Base-by-base conservation (phyloP, 2,113 vertebrate genomes). In the Cavia aperea region DNA sequence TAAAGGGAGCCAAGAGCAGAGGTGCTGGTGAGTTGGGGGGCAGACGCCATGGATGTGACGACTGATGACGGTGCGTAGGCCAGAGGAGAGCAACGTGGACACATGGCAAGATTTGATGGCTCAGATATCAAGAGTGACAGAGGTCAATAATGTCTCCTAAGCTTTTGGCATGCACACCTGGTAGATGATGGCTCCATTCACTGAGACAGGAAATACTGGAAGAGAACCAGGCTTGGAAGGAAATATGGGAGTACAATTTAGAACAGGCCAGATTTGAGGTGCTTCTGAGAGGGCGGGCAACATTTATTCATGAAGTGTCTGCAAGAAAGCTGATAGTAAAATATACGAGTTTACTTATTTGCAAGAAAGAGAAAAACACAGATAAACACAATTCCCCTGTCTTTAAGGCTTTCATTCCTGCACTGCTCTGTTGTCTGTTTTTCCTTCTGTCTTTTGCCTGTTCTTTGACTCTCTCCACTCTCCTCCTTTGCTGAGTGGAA, bases 181-280 rank as follows among this genome's bases (percentile, higher is more conserved):
- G 58, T n/a, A 66, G 43, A 56, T 75, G 70, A 33, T 86, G 23
- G 54, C 73, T 13, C 66, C 60, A 1, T 88, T 91, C 93, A 33
- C n/a, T 58, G 68, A 90, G 46, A 79, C 31, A 51, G 54, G 36
- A 90, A 89, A 89, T 56, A 43, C 36, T 84, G 83, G 51, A n/a
- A 91, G 86, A 87, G 49, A 91, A 51, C 33, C 78, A 60, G 58
- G 4, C 93, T 86, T 82, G 84, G 81, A 68, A 89, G 73, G 60
- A 56, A 65, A 49, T 43, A 29, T 12, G 51, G n/a, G 66, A 90
- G 73, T 68, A 73, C 51, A 39, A 60, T 70, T 92, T 92, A 86
- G 72, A 90, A 70, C 6, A 18, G 77, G 46, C 46, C 81, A 73
- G 78, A 46, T 88, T 70, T 4, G 31, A 88, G 88, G 87, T 73